Conservation (phyloP, 1,140 invertebrate species). For the Sycophila sp. region DNA sequence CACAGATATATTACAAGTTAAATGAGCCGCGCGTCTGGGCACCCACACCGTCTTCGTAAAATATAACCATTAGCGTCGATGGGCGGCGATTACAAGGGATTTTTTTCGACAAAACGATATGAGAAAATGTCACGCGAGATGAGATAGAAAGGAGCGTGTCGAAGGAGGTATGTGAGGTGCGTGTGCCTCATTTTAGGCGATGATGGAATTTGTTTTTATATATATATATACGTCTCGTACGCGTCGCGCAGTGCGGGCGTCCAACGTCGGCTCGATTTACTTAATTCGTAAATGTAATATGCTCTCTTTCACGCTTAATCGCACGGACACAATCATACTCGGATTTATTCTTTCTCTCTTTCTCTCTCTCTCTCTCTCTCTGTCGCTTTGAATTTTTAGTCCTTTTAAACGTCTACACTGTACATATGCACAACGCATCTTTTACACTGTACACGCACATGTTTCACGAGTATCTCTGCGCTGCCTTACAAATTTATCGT, state of each 20-base stretch:
- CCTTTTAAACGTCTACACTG: constrained; percentile 61
- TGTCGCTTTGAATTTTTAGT: constrained; percentile 39
- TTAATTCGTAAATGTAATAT: constrained; percentile 61
- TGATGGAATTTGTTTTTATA: no score
- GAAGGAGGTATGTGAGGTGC: no score
- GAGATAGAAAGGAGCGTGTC: no score
- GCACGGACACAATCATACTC: constrained; percentile 17
- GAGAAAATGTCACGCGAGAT: no score
- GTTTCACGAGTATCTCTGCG: constrained; percentile 56
- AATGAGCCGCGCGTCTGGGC: constrained; percentile 52
- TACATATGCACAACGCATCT: constrained; percentile 68
- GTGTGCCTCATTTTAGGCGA: no score
- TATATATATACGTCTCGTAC: no score
- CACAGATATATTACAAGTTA: constrained; percentile 68
- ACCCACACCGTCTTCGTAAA: constrained; percentile 48
- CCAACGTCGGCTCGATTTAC: constrained; percentile 52
- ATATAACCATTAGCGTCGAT: no score
- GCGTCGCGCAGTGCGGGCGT: constrained; percentile 49
- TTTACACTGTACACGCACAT: constrained; percentile 67
- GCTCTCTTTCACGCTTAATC: constrained; percentile 36
- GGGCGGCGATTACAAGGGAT: no score
- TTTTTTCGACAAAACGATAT: no score
- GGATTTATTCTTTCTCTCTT: constrained; percentile 23
- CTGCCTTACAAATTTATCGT: constrained; percentile 51
- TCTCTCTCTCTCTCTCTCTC: no score